phyloP scores from a whole-genome alignment of 1,140 invertebrate genomes.

The Halictus rubicundus region DNA sequence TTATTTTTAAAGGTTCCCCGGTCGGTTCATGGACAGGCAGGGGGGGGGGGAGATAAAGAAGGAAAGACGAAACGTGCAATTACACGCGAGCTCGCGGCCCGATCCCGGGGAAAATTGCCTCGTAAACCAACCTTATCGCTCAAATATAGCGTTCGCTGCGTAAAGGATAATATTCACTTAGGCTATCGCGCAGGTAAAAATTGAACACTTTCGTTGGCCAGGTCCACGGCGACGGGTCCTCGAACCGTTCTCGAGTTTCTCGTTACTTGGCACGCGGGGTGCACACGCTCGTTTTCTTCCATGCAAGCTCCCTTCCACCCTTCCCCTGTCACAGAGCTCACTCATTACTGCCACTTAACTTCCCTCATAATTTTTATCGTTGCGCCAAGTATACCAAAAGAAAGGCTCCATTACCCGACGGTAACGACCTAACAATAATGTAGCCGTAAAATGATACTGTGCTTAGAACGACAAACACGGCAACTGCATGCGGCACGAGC shows the following conservation, averaged over 20 bases:
- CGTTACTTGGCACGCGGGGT: slow-evolving; percentile 26
- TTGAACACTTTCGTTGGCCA: slow-evolving; percentile 39
- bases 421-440: slow-evolving; percentile 3
- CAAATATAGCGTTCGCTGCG: slow-evolving; percentile 27
- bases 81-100: slow-evolving; percentile 7
- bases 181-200: neutral
- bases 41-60: neutral
- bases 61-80: slow-evolving; percentile 10
- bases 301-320: neutral
- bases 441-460: neutral
- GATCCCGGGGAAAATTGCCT: neutral
- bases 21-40: neutral
- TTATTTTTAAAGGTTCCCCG: neutral
- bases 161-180: slow-evolving; percentile 40
- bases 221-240: neutral
- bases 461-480: neutral
- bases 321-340: neutral
- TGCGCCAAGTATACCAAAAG: slow-evolving; percentile 12
- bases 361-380: slow-evolving; percentile 39
- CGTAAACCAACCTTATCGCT: slow-evolving; percentile 23
- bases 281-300: slow-evolving; percentile 17
- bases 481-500: neutral
- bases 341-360: slow-evolving; percentile 42
- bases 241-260: neutral
- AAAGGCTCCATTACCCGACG: slow-evolving; percentile 3